phyloP scores from a whole-genome alignment of 2,797 vertebrate genomes.

The Lacerta bilineata region DNA sequence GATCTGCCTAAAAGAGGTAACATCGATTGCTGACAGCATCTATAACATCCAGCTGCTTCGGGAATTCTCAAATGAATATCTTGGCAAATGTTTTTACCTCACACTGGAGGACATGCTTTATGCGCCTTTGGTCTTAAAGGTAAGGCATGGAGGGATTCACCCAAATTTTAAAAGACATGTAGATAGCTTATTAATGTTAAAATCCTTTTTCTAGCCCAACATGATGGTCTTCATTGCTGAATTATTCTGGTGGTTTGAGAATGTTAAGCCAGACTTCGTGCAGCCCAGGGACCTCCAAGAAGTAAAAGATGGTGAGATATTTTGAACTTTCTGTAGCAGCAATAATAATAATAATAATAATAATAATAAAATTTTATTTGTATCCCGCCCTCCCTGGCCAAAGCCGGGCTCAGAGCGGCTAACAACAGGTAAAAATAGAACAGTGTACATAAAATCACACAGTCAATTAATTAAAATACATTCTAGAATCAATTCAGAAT shows the following conservation, averaged over 20 bases:
- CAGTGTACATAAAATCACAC: too few relatives aligned
- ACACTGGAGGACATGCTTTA: slow-evolving; percentile 96
- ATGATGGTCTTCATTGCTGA: slow-evolving; percentile 96
- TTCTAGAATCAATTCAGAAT: too few relatives aligned
- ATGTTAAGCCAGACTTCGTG: slow-evolving; percentile 93
- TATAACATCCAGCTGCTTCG: slow-evolving; percentile 95
- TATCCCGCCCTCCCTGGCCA: too few relatives aligned
- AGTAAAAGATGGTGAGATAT: slow-evolving; percentile 89
- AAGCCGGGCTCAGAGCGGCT: too few relatives aligned
- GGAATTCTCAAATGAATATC: slow-evolving; percentile 93
- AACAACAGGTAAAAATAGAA: too few relatives aligned
- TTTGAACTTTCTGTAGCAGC: accelerated
- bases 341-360: too few relatives aligned
- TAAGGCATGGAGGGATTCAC: slow-evolving; percentile 59
- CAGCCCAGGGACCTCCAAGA: slow-evolving; percentile 92
- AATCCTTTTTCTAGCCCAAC: slow-evolving; percentile 83
- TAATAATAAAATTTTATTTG: too few relatives aligned
- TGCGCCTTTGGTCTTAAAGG: slow-evolving; percentile 94
- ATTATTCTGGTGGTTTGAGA: slow-evolving; percentile 98
- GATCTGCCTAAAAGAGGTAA: slow-evolving; percentile 95
- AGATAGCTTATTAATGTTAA: background rate
- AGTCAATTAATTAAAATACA: too few relatives aligned
- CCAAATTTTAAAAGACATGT: accelerated
- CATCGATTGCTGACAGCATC: slow-evolving; percentile 94
- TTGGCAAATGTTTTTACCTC: slow-evolving; percentile 96